phyloP scores from a whole-genome alignment of 2,113 vertebrate species.

The Hippocampus zosterae region DNA sequence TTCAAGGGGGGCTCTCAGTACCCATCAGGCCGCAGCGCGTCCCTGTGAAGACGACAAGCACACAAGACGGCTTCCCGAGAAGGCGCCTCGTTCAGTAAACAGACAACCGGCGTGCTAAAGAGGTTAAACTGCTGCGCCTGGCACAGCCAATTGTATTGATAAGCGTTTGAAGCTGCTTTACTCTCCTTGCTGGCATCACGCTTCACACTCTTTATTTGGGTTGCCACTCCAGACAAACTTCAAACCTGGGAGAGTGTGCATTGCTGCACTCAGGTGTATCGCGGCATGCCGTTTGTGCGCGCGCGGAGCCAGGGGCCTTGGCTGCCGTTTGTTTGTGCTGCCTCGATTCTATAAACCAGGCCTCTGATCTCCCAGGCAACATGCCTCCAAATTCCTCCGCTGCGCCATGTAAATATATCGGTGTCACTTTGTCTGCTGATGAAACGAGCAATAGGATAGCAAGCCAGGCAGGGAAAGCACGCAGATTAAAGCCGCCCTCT shows the following conservation, averaged over 20 bases:
- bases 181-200: slow-evolving; percentile 61
- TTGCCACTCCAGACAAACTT: slow-evolving; percentile 70
- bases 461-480: slow-evolving; percentile 47
- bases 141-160: slow-evolving; percentile 76
- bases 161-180: slow-evolving; percentile 68
- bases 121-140: slow-evolving; percentile 76
- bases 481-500: slow-evolving; percentile 57
- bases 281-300: slow-evolving; percentile 32
- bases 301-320: slow-evolving; percentile 54
- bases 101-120: slow-evolving; percentile 66
- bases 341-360: slow-evolving; percentile 63
- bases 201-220: slow-evolving; percentile 64
- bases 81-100: slow-evolving; percentile 70
- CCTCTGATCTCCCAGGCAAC: slow-evolving; percentile 71
- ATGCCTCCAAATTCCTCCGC: slow-evolving; percentile 62
- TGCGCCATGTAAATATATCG: slow-evolving; percentile 75
- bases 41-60: slow-evolving; percentile 64
- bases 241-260: slow-evolving; percentile 65
- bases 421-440: slow-evolving; percentile 72
- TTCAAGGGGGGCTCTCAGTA: slow-evolving; percentile 66
- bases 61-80: slow-evolving; percentile 58
- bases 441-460: slow-evolving; percentile 59
- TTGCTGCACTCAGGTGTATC: slow-evolving; percentile 47
- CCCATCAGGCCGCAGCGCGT: slow-evolving; percentile 63
- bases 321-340: slow-evolving; percentile 63